phyloP scores from a whole-genome alignment of 1,140 invertebrate genomes.

The Aphis gossypii region DNA sequence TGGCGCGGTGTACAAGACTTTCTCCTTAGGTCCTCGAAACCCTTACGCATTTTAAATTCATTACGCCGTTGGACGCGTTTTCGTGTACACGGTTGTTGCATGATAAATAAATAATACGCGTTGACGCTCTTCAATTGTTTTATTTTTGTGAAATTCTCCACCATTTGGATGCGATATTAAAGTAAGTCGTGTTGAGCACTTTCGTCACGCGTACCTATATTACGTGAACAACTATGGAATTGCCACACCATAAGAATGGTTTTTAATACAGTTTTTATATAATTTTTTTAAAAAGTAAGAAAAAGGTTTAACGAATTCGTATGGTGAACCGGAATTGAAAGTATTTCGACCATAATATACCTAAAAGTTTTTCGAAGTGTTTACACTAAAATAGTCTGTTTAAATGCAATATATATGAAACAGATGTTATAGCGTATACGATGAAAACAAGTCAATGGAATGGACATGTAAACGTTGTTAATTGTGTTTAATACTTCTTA shows the following conservation, averaged over 20 bases:
- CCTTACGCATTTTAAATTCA: not conserved
- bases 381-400: not conserved
- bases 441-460: not conserved
- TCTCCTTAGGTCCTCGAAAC: not conserved
- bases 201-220: not conserved
- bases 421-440: not conserved
- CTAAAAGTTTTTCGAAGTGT: not conserved
- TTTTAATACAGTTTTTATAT: not conserved
- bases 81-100: not conserved
- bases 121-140: not conserved
- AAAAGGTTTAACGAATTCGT: not conserved
- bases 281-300: too few species aligned
- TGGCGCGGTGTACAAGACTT: not conserved
- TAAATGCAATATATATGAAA: not conserved
- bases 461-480: not conserved
- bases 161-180: conserved; percentile 22
- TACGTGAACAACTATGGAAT: not conserved
- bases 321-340: not conserved
- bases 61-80: not conserved
- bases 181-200: not conserved
- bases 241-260: not conserved
- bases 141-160: not conserved
- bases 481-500: not conserved
- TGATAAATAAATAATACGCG: conserved; percentile 13
- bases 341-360: not conserved